Conservation (phyloP, 2,113 vertebrate species). For the Psittacara wagleri region DNA sequence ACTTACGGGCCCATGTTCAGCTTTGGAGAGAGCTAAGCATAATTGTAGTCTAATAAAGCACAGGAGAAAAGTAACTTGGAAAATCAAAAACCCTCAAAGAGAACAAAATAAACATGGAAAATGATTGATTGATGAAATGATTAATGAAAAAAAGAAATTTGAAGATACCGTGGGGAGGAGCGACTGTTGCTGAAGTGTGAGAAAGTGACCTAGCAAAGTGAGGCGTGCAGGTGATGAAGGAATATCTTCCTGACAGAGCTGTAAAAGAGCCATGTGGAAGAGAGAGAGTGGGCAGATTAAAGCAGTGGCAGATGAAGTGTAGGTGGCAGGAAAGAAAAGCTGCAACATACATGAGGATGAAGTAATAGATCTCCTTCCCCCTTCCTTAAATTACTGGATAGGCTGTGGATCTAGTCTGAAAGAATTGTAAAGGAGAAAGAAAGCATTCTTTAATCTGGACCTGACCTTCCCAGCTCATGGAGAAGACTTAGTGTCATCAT, state of each 20-base stretch:
- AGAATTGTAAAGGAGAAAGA: background rate
- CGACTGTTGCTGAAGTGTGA: background rate
- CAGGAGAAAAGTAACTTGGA: background rate
- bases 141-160: background rate
- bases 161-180: background rate
- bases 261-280: background rate
- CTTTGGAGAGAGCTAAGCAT: background rate
- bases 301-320: conserved; percentile 34
- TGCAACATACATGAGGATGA: conserved; percentile 10
- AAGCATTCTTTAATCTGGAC: background rate
- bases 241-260: background rate
- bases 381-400: background rate
- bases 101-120: background rate
- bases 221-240: background rate
- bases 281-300: conserved; percentile 44
- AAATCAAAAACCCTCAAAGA: background rate
- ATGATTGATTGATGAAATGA: background rate
- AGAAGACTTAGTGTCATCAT: background rate
- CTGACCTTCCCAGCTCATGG: background rate
- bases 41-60: background rate
- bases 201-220: background rate
- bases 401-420: background rate
- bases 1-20: background rate
- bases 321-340: conserved; percentile 55
- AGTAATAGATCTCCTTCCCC: background rate